Evolutionary conservation across 2,113 vertebrate species (phyloP).

Genomic region (Accipiter cooperii): DNA sequence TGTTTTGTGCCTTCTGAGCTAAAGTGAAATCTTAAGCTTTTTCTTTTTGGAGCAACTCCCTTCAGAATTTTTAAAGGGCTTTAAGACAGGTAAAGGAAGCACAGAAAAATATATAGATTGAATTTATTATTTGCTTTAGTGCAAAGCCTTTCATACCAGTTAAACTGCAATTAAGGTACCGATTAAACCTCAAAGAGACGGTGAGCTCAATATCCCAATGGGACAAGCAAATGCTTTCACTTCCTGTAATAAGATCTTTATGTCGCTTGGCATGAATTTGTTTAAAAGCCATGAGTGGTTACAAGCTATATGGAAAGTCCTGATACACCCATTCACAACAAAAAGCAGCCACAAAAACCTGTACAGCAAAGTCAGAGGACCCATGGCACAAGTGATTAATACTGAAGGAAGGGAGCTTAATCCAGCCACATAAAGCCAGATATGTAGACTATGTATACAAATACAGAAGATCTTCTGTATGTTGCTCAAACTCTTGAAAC

Average conservation of each 20-base stretch:
- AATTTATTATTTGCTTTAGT: neutral
- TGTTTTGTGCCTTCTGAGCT: neutral
- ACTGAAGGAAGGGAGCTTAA: neutral
- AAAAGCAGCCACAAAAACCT: neutral
- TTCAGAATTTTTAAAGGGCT: neutral
- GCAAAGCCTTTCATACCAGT: neutral
- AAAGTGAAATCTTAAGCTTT: neutral
- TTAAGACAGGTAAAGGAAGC: neutral
- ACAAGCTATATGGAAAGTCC: neutral
- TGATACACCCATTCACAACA: neutral
- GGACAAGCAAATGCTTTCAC: neutral
- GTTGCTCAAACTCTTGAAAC: neutral
- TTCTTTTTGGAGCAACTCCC: neutral
- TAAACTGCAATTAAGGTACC: neutral
- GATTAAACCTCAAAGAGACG: neutral
- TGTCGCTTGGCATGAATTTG: neutral
- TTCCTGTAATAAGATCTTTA: neutral
- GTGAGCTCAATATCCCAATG: neutral
- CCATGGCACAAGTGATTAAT: accelerated
- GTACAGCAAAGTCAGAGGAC: neutral
- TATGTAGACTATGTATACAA: neutral
- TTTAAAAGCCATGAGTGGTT: neutral
- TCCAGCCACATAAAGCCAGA: neutral
- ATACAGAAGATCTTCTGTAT: neutral
- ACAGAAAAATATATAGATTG: neutral